Conservation (phyloP, 1,140 invertebrate species). For the Leguminivora glycinivorella region DNA sequence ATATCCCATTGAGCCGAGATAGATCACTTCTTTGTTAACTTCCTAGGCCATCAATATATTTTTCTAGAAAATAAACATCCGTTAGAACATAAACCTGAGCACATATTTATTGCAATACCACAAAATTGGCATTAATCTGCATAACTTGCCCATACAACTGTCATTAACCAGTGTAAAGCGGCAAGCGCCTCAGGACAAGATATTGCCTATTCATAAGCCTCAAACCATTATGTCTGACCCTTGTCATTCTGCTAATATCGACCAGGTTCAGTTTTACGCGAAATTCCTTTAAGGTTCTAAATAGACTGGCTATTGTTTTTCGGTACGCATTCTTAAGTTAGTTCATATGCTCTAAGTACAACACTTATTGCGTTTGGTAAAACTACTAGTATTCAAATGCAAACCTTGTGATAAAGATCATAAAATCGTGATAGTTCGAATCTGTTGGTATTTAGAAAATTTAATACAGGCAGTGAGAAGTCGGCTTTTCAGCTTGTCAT, state of each 20-base stretch:
- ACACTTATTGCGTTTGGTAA: neutral
- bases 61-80: slow-evolving; percentile 18
- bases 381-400: neutral
- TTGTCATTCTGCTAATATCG: neutral
- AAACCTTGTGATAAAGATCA: neutral
- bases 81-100: slow-evolving; percentile 16
- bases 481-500: slow-evolving; percentile 27
- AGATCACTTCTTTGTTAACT: slow-evolving; percentile 11
- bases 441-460: neutral
- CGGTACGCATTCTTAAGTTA: neutral
- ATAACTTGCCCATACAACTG: slow-evolving; percentile 64
- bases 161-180: slow-evolving; percentile 62
- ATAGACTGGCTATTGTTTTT: neutral
- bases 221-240: slow-evolving; percentile 31
- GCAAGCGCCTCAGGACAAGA: slow-evolving; percentile 56
- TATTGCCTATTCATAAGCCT: slow-evolving; percentile 66
- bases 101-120: slow-evolving; percentile 26
- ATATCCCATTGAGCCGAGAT: neutral
- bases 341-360: neutral
- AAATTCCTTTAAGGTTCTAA: neutral
- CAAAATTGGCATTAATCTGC: slow-evolving; percentile 66
- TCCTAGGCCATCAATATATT: slow-evolving; percentile 13
- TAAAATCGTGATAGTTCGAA: neutral
- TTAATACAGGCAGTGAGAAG: slow-evolving; percentile 24
- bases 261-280: neutral